Conservation (phyloP, 2,113 vertebrate genomes). For the Apodemus sylvaticus region DNA sequence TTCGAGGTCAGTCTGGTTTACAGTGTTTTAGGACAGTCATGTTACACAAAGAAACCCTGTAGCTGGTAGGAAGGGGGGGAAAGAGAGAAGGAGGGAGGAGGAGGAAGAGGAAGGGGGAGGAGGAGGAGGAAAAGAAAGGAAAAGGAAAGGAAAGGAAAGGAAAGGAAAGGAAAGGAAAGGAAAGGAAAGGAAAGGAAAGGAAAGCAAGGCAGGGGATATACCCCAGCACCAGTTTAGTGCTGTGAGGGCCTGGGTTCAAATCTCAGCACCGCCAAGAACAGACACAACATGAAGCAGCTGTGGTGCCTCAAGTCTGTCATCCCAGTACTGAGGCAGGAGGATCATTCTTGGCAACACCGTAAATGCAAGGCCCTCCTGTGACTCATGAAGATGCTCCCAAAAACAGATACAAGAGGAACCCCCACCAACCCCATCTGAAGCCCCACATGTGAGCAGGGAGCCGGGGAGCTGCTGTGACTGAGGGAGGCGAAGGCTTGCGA, state of each 20-base stretch:
- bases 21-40: neutral
- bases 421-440: neutral
- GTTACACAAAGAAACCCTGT: neutral
- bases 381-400: neutral
- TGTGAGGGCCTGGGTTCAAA: neutral
- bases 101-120: neutral
- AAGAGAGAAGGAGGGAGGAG: no score
- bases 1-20: neutral
- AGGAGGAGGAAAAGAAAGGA: neutral
- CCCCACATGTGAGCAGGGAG: neutral
- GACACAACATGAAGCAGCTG: neutral
- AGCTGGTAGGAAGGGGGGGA: neutral
- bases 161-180: fast-evolving
- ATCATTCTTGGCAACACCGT: neutral
- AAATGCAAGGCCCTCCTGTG: neutral
- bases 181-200: neutral
- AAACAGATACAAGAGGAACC: neutral
- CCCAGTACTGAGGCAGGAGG: neutral
- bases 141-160: fast-evolving
- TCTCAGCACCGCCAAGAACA: neutral
- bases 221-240: neutral
- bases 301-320: neutral
- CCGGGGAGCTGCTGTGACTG: neutral
- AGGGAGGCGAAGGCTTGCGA: neutral
- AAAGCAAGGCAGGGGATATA: neutral